Evolutionary conservation across 2,113 vertebrate genomes (phyloP).

Genomic region (Etia nguti): DNA sequence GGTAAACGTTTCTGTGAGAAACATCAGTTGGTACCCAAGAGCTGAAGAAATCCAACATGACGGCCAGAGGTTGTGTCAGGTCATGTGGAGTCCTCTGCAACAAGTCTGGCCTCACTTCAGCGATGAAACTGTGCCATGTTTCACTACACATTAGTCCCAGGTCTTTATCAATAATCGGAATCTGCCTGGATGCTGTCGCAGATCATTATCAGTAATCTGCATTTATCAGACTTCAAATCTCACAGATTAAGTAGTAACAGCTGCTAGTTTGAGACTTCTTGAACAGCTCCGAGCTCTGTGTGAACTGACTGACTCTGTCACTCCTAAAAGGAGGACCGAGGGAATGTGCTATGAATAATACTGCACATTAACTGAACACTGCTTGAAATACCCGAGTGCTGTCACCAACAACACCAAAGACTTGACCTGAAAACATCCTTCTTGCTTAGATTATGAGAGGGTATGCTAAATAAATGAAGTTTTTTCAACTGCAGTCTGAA

Average conservation of each 20-base stretch:
- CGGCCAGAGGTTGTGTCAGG: background rate
- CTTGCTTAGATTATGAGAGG: background rate
- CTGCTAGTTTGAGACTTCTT: background rate
- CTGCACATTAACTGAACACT: slow-evolving; percentile 58
- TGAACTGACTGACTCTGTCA: background rate
- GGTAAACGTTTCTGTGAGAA: background rate
- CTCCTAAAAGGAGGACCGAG: background rate
- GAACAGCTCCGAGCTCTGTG: too few species aligned
- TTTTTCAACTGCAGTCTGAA: background rate
- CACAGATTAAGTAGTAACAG: background rate
- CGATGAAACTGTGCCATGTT: background rate
- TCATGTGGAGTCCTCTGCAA: background rate
- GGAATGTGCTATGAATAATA: slow-evolving; percentile 26
- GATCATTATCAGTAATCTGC: background rate
- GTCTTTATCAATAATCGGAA: accelerated
- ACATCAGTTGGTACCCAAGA: background rate
- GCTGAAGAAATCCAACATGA: background rate
- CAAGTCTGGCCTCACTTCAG: background rate
- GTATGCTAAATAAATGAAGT: background rate
- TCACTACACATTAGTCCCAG: background rate
- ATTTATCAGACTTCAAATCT: background rate
- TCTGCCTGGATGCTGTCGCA: accelerated
- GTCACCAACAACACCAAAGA: background rate
- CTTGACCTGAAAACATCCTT: background rate
- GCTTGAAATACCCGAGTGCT: background rate